These are phyloP conservation scores for Adelognathus sp. DNA, from an alignment of 2,888 invertebrate species.

Conservation along the genomic window DNA sequence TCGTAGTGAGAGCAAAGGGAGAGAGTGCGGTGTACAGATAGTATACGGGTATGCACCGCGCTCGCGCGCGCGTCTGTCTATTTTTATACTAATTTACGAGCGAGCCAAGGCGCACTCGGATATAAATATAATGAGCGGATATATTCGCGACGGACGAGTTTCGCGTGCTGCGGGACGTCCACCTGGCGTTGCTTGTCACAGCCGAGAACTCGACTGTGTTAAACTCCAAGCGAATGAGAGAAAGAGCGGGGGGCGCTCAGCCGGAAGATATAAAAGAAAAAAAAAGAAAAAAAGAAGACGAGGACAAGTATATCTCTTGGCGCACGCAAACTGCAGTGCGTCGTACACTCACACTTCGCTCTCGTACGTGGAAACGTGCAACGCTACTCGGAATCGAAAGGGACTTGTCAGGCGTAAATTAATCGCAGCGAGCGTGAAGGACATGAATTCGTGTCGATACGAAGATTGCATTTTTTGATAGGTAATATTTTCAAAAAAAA, in stretches of 20 bases:
- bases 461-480: not conserved
- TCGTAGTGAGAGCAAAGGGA: slow-evolving; percentile 5
- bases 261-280: slow-evolving; percentile 15
- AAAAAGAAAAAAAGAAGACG: slow-evolving; percentile 10
- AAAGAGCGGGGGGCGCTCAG: not conserved
- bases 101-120: slow-evolving; percentile 62
- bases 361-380: not conserved
- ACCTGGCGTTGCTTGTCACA: slow-evolving; percentile 70
- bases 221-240: slow-evolving; percentile 1
- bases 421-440: not conserved
- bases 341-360: slow-evolving; percentile 21
- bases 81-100: slow-evolving; percentile 66
- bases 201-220: slow-evolving; percentile 6
- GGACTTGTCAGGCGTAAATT: not conserved
- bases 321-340: slow-evolving; percentile 53
- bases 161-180: slow-evolving; percentile 69
- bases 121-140: slow-evolving; percentile 72
- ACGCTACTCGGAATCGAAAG: not conserved
- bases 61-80: slow-evolving; percentile 56
- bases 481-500: not conserved
- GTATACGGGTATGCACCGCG: slow-evolving; percentile 27
- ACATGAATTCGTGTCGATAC: not conserved
- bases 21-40: too few relatives aligned
- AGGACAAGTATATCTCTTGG: slow-evolving; percentile 40
- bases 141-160: slow-evolving; percentile 64